Percentiles rank a stretch among this genome's conserved stretches.
Conservation (phyloP, 2,888 invertebrate species). For the Onthophagus sagittarius region DNA sequence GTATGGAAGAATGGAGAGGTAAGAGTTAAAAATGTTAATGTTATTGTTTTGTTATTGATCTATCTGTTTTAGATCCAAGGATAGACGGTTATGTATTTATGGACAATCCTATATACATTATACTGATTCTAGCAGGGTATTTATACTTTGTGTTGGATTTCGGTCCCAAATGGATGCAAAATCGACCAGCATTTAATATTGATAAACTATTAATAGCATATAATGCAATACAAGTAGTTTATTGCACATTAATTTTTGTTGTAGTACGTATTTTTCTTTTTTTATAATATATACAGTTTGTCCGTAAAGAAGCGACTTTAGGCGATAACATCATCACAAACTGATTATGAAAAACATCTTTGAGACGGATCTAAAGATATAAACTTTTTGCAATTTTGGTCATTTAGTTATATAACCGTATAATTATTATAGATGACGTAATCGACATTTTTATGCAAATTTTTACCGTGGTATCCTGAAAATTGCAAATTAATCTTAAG, state of each 20-base stretch:
- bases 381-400: no score
- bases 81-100: constrained; percentile 55
- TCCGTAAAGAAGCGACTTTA: no score
- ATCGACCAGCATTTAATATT: constrained; percentile 59
- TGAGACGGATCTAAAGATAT: no score
- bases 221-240: constrained; percentile 61
- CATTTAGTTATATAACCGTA: no score
- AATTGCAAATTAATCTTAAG: no score
- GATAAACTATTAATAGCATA: constrained; percentile 59
- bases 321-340: no score
- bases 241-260: constrained; percentile 35
- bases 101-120: constrained; percentile 48
- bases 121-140: constrained; percentile 52
- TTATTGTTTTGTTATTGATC: constrained; percentile 2
- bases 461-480: no score
- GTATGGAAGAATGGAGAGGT: constrained; percentile 13
- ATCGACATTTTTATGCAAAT: no score
- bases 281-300: no score
- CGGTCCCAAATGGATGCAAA: constrained; percentile 64
- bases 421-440: no score
- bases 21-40: neutral
- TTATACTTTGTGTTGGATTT: constrained; percentile 55
- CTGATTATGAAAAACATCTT: no score
- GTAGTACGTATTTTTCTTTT: constrained; percentile 32
- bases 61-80: constrained; percentile 55